Percentiles rank a stretch among this genome's conserved stretches.
phyloP scores from a whole-genome alignment of 2,113 vertebrate genomes.

The Rhynchomys soricoides region DNA sequence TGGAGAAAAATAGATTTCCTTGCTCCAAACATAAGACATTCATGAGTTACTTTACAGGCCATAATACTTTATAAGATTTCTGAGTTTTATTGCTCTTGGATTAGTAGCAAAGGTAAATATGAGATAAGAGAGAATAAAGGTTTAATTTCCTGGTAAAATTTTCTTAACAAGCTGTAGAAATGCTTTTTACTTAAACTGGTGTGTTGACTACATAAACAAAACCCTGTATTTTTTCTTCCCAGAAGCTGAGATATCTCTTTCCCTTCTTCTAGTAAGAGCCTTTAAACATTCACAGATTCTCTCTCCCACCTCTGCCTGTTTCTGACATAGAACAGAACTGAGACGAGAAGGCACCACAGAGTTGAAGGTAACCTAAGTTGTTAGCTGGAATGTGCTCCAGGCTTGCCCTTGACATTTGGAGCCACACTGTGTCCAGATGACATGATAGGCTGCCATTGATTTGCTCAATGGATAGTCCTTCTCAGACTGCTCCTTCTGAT shows the following conservation, averaged over 20 bases:
- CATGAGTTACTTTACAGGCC: slow-evolving; percentile 76
- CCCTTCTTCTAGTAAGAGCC: neutral
- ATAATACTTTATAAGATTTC: slow-evolving; percentile 69
- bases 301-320: neutral
- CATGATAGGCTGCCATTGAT: neutral
- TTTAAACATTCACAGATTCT: neutral
- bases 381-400: neutral
- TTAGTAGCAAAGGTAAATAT: slow-evolving; percentile 70
- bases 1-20: slow-evolving; percentile 71
- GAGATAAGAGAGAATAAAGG: slow-evolving; percentile 71
- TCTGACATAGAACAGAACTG: neutral
- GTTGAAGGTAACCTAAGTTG: neutral
- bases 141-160: slow-evolving; percentile 60
- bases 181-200: slow-evolving; percentile 42
- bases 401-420: neutral
- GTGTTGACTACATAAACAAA: slow-evolving; percentile 34
- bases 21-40: slow-evolving; percentile 60
- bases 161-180: slow-evolving; percentile 69
- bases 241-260: neutral
- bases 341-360: neutral
- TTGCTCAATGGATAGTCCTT: neutral
- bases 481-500: neutral
- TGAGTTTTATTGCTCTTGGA: slow-evolving; percentile 66
- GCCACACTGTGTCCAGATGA: neutral
- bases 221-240: neutral